These are phyloP conservation scores for Brenthis daphne DNA, from an alignment of 2,888 invertebrate species.

Conservation along the genomic window DNA sequence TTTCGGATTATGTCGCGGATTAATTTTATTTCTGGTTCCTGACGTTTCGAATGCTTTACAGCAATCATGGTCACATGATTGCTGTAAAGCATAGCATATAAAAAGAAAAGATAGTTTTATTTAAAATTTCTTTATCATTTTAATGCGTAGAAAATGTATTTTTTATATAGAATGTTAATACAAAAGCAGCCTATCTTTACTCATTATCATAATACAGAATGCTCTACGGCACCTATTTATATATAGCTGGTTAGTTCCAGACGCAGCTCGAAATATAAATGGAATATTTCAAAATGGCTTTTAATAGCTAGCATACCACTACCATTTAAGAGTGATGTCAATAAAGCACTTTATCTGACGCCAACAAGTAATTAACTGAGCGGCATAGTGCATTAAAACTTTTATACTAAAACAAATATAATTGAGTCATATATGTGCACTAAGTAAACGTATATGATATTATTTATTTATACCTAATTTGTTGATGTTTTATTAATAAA, in stretches of 20 bases:
- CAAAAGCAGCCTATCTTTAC: neutral
- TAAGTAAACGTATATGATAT: neutral
- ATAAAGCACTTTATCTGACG: conserved; percentile 29
- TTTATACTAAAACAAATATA: conserved; percentile 18
- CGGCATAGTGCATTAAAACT: conserved; percentile 10
- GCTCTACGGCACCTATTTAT: neutral
- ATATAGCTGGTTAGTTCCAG: neutral
- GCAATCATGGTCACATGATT: too few species aligned
- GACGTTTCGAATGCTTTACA: too few species aligned
- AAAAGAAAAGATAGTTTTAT: too few species aligned
- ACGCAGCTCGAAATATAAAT: neutral
- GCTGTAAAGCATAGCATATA: too few species aligned
- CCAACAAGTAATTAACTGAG: conserved; percentile 31
- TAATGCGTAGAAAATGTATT: too few species aligned
- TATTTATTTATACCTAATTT: too few species aligned
- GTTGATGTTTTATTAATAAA: too few species aligned
- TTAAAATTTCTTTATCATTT: too few species aligned
- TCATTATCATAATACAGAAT: neutral
- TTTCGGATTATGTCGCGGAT: too few species aligned
- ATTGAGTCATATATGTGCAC: neutral
- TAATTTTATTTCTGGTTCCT: too few species aligned
- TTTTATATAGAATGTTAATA: too few species aligned
- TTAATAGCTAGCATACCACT: conserved; percentile 21
- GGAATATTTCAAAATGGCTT: conserved; percentile 6
- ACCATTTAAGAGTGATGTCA: conserved; percentile 26